Conservation (phyloP, 1,140 invertebrate species). For the Paraescarpia echinospica region DNA sequence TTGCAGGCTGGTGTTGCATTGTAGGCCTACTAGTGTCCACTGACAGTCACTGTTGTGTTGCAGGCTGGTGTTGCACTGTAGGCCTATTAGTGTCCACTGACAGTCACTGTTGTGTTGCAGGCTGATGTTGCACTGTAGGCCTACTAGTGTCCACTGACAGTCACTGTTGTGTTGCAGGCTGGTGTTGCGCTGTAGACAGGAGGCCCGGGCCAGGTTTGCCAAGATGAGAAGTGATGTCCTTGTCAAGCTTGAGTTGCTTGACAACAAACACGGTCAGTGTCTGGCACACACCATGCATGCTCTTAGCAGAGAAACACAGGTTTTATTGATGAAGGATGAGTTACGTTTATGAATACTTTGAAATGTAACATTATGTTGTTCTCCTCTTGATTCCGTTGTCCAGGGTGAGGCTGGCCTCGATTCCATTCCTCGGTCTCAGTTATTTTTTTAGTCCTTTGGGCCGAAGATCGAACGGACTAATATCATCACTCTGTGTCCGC, state of each 20-base stretch:
- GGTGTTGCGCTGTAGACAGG: constrained; percentile 90
- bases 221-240: constrained; percentile 90
- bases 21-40: background rate
- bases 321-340: background rate
- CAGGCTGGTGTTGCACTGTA: background rate
- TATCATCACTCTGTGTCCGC: too few relatives aligned
- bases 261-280: constrained; percentile 83
- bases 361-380: background rate
- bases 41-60: background rate
- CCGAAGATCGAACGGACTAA: too few relatives aligned
- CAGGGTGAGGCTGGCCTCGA: too few relatives aligned
- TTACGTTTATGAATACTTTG: background rate
- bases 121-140: background rate
- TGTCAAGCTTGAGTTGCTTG: constrained; percentile 93
- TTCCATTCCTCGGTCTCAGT: too few relatives aligned
- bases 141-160: background rate
- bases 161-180: constrained; percentile 51
- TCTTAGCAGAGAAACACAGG: background rate
- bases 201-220: constrained; percentile 87
- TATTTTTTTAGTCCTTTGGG: too few relatives aligned
- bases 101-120: background rate
- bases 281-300: background rate
- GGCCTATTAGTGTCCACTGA: background rate
- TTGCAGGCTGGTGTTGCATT: background rate
- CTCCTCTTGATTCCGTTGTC: too few relatives aligned